phyloP scores from a whole-genome alignment of 2,113 vertebrate genomes.

The Dasyurus viverrinus region DNA sequence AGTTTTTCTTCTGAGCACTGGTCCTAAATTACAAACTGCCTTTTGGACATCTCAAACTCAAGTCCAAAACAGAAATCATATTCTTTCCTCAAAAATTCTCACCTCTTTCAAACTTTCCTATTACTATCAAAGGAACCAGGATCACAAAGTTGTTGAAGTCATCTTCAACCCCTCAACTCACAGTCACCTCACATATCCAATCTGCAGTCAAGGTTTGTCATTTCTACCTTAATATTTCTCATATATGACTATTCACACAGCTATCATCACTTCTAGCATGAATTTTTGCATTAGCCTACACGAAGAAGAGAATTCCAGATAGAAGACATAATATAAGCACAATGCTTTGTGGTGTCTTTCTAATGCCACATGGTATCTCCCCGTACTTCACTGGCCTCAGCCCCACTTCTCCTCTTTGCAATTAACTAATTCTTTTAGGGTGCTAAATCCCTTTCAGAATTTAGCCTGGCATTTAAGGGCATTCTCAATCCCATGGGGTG shows the following conservation, averaged over 20 bases:
- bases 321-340: too few relatives aligned
- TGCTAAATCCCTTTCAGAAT: too few relatives aligned
- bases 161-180: neutral
- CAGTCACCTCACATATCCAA: neutral
- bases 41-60: neutral
- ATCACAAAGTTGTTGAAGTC: too few relatives aligned
- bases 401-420: too few relatives aligned
- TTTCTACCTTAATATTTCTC: neutral
- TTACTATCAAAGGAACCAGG: neutral
- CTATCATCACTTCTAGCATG: neutral
- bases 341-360: too few relatives aligned
- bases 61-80: neutral
- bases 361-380: too few relatives aligned
- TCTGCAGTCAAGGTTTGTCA: neutral
- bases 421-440: too few relatives aligned
- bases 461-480: too few relatives aligned
- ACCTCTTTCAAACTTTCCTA: neutral
- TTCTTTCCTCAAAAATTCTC: neutral
- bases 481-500: too few relatives aligned
- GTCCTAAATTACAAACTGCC: neutral
- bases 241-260: neutral
- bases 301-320: too few relatives aligned
- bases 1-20: neutral
- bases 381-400: too few relatives aligned
- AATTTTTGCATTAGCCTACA: neutral